A percentile compares a stretch with the other conserved stretches of the same genome.
These are phyloP conservation scores for Drosophila borealis DNA, from an alignment of 2,888 invertebrate species.

Conservation along the genomic window DNA sequence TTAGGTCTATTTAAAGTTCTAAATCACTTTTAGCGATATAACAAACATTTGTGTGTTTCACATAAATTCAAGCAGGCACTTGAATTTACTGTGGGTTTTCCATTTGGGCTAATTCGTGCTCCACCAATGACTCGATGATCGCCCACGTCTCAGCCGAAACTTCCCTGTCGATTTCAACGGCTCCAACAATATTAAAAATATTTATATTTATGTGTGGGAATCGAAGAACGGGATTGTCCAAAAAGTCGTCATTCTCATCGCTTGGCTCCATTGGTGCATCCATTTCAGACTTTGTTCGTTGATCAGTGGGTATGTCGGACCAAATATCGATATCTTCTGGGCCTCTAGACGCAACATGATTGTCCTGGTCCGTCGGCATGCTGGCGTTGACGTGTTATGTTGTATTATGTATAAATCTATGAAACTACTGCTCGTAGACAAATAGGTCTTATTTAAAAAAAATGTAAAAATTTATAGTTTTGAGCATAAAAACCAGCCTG, in stretches of 20 bases:
- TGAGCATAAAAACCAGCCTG: background rate
- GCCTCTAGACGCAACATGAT: background rate
- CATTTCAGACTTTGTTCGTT: background rate
- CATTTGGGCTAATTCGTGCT: background rate
- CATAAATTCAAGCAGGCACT: background rate
- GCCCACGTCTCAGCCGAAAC: background rate
- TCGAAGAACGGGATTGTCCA: background rate
- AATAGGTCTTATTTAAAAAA: background rate
- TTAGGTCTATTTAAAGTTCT: too few species aligned
- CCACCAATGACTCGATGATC: background rate
- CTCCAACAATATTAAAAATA: background rate
- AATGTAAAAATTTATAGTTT: background rate
- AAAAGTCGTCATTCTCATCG: background rate
- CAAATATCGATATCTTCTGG: background rate
- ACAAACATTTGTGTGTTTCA: background rate
- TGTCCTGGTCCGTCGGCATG: conserved; percentile 2
- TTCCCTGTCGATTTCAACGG: background rate
- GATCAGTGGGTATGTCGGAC: conserved; percentile 10
- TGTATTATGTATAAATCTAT: background rate
- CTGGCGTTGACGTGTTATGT: background rate
- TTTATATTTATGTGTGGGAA: background rate
- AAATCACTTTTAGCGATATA: too few species aligned
- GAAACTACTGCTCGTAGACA: background rate
- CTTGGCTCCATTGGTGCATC: background rate
- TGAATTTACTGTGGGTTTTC: background rate